Conservation (phyloP, 2,888 invertebrate species). For the Ceramica pisi region DNA sequence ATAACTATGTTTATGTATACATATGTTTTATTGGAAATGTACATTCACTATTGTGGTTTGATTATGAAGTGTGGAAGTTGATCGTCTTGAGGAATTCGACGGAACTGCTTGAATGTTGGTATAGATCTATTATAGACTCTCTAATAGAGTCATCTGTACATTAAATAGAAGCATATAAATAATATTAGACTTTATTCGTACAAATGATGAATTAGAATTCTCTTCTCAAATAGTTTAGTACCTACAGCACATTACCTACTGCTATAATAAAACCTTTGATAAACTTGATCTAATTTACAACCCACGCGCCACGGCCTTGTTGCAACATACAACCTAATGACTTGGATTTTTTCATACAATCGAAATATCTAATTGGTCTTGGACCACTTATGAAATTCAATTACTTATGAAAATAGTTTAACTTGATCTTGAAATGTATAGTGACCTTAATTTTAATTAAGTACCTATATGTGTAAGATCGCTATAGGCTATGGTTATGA, state of each 20-base stretch:
- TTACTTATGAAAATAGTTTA: constrained; percentile 53
- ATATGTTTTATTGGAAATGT: constrained; percentile 41
- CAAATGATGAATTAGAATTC: background rate
- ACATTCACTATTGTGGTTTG: constrained; percentile 7
- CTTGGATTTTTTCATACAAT: constrained; percentile 51
- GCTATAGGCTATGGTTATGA: constrained; percentile 42
- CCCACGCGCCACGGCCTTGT: constrained; percentile 58
- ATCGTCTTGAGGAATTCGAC: too few species aligned
- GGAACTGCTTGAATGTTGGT: too few species aligned
- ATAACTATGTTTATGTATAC: too few species aligned
- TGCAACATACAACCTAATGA: constrained; percentile 53
- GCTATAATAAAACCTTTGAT: constrained; percentile 10
- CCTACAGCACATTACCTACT: constrained; percentile 10
- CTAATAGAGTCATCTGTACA: too few species aligned
- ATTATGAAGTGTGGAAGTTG: too few species aligned
- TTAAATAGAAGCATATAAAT: too few species aligned
- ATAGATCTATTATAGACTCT: too few species aligned
- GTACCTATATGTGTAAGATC: constrained; percentile 24
- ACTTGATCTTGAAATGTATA: constrained; percentile 58
- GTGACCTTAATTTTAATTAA: constrained; percentile 41
- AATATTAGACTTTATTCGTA: background rate
- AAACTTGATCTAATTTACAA: constrained; percentile 54
- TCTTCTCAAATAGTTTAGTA: background rate
- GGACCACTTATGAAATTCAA: constrained; percentile 57
- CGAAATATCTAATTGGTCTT: constrained; percentile 62